These are phyloP conservation scores for Canis aureus DNA, from an alignment of 2,113 vertebrate genomes.

Conservation along the genomic window DNA sequence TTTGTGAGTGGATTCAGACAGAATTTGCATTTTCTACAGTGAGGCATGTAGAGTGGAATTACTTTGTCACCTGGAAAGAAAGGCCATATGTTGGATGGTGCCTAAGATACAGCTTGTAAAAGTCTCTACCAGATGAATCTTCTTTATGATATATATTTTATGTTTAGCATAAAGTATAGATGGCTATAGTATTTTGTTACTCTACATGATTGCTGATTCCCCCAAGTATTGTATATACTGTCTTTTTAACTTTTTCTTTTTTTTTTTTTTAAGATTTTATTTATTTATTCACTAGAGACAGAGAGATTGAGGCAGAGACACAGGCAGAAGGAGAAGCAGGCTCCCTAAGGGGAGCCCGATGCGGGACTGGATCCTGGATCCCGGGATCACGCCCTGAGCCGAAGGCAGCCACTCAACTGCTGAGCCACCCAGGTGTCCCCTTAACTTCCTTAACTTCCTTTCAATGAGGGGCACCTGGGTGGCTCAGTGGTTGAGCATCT, in stretches of 20 bases:
- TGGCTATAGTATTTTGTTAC: neutral
- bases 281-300: no score
- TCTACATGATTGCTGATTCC: neutral
- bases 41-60: conserved; percentile 88
- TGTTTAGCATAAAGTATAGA: neutral
- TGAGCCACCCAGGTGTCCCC: no score
- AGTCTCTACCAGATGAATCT: neutral
- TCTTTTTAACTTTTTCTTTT: neutral
- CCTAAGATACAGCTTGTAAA: neutral
- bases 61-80: conserved; percentile 89
- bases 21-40: conserved; percentile 88
- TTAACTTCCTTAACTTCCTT: no score
- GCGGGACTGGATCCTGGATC: no score
- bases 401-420: no score
- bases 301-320: no score
- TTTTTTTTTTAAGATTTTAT: no score
- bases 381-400: no score
- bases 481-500: no score
- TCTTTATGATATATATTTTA: neutral
- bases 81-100: neutral
- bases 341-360: no score
- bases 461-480: no score
- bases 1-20: conserved; percentile 87
- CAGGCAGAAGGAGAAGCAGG: no score
- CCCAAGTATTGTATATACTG: neutral